phyloP scores from a whole-genome alignment of 2,888 invertebrate species.

The Cephalotes varians region DNA sequence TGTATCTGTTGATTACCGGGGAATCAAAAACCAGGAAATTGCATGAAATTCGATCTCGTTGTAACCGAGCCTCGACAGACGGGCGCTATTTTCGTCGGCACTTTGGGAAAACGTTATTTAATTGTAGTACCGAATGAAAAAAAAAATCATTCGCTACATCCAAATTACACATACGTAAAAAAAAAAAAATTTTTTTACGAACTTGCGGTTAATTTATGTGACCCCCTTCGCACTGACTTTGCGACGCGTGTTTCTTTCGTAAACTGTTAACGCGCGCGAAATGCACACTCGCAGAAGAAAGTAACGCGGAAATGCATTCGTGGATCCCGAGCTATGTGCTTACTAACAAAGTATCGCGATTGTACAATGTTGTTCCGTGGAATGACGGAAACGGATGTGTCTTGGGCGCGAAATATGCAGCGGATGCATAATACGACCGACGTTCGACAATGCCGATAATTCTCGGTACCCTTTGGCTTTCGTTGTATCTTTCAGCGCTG shows the following conservation, averaged over 20 bases:
- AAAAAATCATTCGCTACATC: not conserved
- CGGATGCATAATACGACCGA: constrained; percentile 58
- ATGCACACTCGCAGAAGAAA: constrained; percentile 7
- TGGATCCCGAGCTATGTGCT: constrained; percentile 68
- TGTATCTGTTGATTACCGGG: constrained; percentile 41
- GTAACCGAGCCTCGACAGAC: constrained; percentile 51
- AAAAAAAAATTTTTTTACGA: not conserved
- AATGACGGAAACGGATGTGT: constrained; percentile 63
- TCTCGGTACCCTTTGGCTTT: constrained; percentile 68
- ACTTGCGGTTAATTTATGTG: not conserved
- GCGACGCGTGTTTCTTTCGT: not conserved
- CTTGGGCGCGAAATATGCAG: constrained; percentile 64
- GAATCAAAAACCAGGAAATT: constrained; percentile 59
- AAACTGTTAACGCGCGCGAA: constrained; percentile 22
- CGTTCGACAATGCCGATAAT: constrained; percentile 58
- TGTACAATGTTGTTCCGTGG: constrained; percentile 56
- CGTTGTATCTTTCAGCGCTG: constrained; percentile 33
- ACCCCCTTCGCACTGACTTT: not conserved
- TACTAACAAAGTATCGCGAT: constrained; percentile 69
- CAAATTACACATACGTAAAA: too few relatives aligned
- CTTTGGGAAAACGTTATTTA: not conserved
- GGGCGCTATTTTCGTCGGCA: constrained; percentile 31
- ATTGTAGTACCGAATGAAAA: not conserved
- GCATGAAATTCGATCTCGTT: constrained; percentile 27
- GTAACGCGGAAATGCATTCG: constrained; percentile 55